Evolutionary conservation across 2,888 invertebrate genomes (phyloP).

Genomic region (Heliothis peltigera): DNA sequence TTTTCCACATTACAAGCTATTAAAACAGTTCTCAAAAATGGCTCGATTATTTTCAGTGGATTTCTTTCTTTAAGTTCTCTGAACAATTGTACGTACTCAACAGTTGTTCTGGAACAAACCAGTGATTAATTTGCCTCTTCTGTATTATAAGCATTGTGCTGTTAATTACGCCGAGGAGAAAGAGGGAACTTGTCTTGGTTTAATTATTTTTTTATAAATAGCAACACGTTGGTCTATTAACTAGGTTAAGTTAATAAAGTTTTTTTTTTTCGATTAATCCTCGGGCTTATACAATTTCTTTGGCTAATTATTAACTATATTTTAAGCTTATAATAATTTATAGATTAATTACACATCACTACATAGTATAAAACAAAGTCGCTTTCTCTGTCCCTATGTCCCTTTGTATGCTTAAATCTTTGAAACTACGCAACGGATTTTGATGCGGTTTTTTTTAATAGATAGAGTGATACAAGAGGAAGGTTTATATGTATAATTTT

Average conservation of each 20-base stretch:
- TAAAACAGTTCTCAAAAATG: conserved; percentile 48
- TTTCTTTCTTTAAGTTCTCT: conserved; percentile 41
- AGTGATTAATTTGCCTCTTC: conserved; percentile 57
- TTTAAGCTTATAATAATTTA: no score
- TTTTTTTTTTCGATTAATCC: no score
- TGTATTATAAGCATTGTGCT: conserved; percentile 59
- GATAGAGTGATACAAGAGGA: no score
- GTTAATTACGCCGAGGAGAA: conserved; percentile 49
- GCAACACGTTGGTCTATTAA: neutral
- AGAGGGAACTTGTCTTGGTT: conserved; percentile 32
- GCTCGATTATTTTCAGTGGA: conserved; percentile 34
- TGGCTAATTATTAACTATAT: no score
- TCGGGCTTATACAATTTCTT: no score
- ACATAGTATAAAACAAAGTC: no score
- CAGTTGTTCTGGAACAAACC: conserved; percentile 56
- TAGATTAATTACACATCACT: no score
- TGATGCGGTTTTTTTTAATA: no score
- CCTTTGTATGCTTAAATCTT: no score
- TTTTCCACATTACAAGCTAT: conserved; percentile 41
- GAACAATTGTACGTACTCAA: conserved; percentile 49
- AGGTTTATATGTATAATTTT: no score
- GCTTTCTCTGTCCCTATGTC: no score
- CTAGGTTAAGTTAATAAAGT: neutral
- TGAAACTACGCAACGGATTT: no score
- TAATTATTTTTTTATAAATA: conserved; percentile 38